A percentile compares a stretch with the other conserved stretches of the same genome.
These are phyloP conservation scores for Chaunax sp. DNA, from an alignment of 2,797 vertebrate species.

Conservation along the genomic window DNA sequence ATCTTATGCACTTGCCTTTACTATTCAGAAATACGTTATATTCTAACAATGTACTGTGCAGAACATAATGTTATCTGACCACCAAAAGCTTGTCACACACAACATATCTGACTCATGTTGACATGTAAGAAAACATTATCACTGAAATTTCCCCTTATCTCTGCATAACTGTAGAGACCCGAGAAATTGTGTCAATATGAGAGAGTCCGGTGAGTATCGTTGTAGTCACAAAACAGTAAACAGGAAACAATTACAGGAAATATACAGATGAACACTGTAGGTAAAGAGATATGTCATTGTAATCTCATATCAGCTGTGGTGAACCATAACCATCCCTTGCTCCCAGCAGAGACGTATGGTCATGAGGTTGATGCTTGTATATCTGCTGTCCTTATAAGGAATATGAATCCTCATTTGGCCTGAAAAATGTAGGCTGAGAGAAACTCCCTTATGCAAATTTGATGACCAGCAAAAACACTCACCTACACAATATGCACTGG, in stretches of 20 bases:
- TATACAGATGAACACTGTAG: not conserved
- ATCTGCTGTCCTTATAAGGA: conserved; percentile 2
- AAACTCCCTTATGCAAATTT: too few relatives aligned
- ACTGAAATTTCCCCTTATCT: not conserved
- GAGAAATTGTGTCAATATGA: not conserved
- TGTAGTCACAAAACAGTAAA: not conserved
- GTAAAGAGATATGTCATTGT: not conserved
- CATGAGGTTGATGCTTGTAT: not conserved
- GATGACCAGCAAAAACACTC: too few relatives aligned
- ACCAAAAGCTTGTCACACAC: too few relatives aligned
- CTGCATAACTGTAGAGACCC: not conserved
- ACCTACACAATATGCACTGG: too few relatives aligned
- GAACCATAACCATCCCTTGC: not conserved
- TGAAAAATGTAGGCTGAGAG: not conserved
- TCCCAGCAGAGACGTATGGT: not conserved
- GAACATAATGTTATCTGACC: too few relatives aligned
- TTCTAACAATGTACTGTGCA: not conserved
- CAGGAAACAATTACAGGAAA: too few relatives aligned
- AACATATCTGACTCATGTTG: conserved; percentile 5
- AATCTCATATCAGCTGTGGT: not conserved
- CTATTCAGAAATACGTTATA: not conserved
- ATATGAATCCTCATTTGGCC: not conserved
- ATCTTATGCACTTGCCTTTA: too few relatives aligned
- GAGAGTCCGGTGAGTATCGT: too few relatives aligned
- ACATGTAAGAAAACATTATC: conserved; percentile 17